phyloP scores from a whole-genome alignment of 2,888 invertebrate species.

The Eurytoma adleriae region DNA sequence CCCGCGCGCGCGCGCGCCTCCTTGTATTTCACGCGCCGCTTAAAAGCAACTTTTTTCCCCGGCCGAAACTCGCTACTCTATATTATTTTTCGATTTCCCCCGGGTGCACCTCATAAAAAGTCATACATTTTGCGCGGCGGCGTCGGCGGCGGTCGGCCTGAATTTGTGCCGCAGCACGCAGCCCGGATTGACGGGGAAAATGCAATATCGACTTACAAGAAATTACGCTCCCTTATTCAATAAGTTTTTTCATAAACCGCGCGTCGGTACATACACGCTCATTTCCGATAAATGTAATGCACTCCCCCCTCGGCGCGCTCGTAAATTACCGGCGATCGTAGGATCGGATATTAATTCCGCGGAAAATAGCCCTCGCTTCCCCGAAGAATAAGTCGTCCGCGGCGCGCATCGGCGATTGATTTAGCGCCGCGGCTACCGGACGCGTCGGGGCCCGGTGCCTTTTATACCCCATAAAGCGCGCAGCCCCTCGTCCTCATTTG shows the following conservation, averaged over 20 bases:
- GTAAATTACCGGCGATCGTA: not conserved
- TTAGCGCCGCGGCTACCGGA: slow-evolving; percentile 9
- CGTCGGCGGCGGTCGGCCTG: not conserved
- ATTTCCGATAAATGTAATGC: not conserved
- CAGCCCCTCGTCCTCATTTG: not conserved
- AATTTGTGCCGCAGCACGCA: not conserved
- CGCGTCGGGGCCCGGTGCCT: not conserved
- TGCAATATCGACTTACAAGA: slow-evolving; percentile 30
- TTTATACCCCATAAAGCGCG: slow-evolving; percentile 2
- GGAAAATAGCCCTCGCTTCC: not conserved
- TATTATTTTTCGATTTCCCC: slow-evolving; percentile 48
- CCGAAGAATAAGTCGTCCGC: not conserved
- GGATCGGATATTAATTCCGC: not conserved
- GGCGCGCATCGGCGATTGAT: slow-evolving; percentile 11
- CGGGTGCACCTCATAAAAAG: slow-evolving; percentile 30
- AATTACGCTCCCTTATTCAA: slow-evolving; percentile 18
- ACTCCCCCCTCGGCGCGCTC: not conserved
- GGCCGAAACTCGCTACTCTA: not conserved
- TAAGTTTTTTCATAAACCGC: slow-evolving; percentile 38
- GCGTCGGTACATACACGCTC: not conserved
- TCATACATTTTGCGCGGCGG: slow-evolving; percentile 1
- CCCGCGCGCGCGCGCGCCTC: too few relatives aligned
- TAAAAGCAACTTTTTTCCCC: not conserved
- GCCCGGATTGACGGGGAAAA: not conserved
- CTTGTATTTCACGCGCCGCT: not conserved